Evolutionary conservation across 2,113 vertebrate genomes (phyloP).

Genomic region (Rhea pennata): DNA sequence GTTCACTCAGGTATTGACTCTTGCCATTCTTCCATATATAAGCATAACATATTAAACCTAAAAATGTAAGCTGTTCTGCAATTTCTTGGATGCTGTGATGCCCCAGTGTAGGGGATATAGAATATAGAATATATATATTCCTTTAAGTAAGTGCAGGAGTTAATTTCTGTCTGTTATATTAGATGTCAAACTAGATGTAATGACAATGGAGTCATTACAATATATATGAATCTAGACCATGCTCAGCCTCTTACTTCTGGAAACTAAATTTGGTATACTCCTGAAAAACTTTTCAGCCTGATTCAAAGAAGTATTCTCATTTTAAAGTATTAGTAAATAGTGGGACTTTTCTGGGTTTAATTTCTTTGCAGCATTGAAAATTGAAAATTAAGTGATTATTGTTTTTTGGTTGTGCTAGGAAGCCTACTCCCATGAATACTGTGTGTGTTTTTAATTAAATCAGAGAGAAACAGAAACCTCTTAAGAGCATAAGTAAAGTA

Average conservation of each 20-base stretch:
- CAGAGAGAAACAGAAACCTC: neutral
- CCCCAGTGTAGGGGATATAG: neutral
- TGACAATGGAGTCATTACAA: neutral
- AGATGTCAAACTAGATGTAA: neutral
- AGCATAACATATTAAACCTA: neutral
- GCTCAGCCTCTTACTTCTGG: neutral
- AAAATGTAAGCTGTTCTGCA: neutral
- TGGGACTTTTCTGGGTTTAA: neutral
- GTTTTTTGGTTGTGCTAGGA: neutral
- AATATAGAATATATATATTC: neutral
- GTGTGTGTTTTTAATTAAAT: neutral
- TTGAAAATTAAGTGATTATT: neutral
- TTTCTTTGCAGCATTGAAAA: neutral
- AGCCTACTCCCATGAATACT: neutral
- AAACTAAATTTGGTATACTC: neutral
- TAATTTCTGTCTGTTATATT: neutral
- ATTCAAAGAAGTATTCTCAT: neutral
- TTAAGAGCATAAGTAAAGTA: neutral
- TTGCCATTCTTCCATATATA: accelerated
- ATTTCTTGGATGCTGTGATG: neutral
- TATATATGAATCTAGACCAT: neutral
- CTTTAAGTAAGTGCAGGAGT: neutral
- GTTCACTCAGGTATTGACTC: conserved; percentile 89
- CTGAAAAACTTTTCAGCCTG: neutral
- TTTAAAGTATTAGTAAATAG: neutral